Evolutionary conservation across 2,797 vertebrate genomes (phyloP).

Genomic region (Spondyliosoma cantharus): DNA sequence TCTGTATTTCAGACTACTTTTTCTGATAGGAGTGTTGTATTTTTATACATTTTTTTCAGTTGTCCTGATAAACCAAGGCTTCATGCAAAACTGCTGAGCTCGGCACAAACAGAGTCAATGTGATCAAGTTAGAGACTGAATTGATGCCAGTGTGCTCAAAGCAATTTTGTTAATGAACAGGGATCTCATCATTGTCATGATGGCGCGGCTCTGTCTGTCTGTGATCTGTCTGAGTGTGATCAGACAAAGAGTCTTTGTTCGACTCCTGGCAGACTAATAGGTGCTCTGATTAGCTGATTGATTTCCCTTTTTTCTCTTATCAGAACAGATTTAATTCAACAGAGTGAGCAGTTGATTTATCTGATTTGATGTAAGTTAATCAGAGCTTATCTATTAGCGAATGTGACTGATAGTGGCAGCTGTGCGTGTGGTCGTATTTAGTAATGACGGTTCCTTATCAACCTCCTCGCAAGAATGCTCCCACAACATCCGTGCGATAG

Average conservation of each 20-base stretch:
- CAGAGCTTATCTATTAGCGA: constrained; percentile 58
- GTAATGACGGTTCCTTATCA: constrained; percentile 22
- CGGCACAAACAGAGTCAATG: constrained; percentile 46
- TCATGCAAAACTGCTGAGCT: constrained; percentile 39
- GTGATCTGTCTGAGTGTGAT: constrained; percentile 50
- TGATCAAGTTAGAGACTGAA: constrained; percentile 44
- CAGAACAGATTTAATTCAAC: constrained; percentile 66
- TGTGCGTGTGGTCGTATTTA: background rate
- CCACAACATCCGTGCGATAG: background rate
- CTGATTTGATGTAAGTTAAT: constrained; percentile 63
- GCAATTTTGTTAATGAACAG: constrained; percentile 66
- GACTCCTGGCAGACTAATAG: constrained; percentile 45
- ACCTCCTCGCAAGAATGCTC: background rate
- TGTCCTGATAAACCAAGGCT: background rate
- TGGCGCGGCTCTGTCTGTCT: constrained; percentile 31
- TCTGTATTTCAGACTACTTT: constrained; percentile 5
- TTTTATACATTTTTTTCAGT: background rate
- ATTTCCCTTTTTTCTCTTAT: constrained; percentile 66
- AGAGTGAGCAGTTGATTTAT: constrained; percentile 60
- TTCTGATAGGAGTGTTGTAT: background rate
- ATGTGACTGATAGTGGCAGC: constrained; percentile 36
- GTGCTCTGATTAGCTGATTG: constrained; percentile 67
- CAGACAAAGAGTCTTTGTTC: constrained; percentile 51
- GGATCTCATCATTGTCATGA: constrained; percentile 52
- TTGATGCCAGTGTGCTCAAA: constrained; percentile 30